These are phyloP conservation scores for Sphenodon punctatus DNA, from an alignment of 2,797 vertebrate genomes.

Conservation along the genomic window DNA sequence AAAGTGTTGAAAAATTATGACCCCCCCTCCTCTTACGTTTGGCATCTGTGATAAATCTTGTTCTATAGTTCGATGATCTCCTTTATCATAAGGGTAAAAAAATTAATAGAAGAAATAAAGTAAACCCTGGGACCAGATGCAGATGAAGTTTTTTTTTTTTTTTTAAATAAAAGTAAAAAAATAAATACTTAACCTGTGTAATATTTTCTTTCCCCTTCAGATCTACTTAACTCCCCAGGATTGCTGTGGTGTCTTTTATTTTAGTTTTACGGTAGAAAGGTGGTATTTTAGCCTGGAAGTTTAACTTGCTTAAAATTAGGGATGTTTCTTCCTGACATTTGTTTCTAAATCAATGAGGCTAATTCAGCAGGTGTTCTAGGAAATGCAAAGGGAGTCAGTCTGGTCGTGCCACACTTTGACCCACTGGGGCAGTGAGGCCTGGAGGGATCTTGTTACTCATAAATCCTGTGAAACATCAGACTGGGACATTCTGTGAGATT, in stretches of 20 bases:
- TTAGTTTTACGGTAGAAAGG: conserved; percentile 26
- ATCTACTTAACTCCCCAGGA: conserved; percentile 11
- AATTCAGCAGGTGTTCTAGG: conserved; percentile 20
- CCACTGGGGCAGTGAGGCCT: neutral
- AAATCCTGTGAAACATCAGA: neutral
- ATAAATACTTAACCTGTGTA: conserved; percentile 14
- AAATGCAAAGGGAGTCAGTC: neutral
- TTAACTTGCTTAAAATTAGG: conserved; percentile 43
- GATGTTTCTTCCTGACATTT: conserved; percentile 37
- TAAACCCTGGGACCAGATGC: neutral
- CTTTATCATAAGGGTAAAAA: conserved; percentile 43
- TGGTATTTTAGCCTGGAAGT: conserved; percentile 34
- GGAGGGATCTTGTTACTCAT: neutral
- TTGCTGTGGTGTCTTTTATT: conserved; percentile 39
- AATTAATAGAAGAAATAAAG: neutral
- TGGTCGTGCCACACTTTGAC: neutral
- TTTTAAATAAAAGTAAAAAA: too few relatives aligned
- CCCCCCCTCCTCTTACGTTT: conserved; percentile 25
- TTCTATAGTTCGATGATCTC: conserved; percentile 43
- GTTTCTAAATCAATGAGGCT: conserved; percentile 8
- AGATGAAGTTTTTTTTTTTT: conserved; percentile 4
- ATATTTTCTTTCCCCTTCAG: conserved; percentile 41
- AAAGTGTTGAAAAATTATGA: conserved; percentile 59
- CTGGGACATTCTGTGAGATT: neutral
- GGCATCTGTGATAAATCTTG: conserved; percentile 57